These are phyloP conservation scores for Poecilia latipinna DNA, from an alignment of 2,113 vertebrate genomes.

Conservation along the genomic window DNA sequence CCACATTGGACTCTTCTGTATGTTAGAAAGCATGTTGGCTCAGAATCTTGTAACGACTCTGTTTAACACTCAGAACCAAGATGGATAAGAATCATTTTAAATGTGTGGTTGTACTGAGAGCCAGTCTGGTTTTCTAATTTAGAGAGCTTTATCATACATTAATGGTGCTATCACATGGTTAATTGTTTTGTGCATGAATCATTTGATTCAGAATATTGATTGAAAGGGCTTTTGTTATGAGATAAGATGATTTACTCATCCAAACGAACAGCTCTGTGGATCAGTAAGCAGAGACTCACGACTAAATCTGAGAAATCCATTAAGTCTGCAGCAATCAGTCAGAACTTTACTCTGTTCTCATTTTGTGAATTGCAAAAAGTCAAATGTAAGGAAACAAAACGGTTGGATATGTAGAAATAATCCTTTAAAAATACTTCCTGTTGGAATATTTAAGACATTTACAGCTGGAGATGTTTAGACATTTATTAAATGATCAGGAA, in stretches of 20 bases:
- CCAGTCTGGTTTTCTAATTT: background rate
- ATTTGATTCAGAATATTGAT: constrained; percentile 30
- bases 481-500: background rate
- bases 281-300: constrained; percentile 2
- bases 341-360: background rate
- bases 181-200: constrained; percentile 25
- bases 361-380: background rate
- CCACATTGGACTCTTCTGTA: background rate
- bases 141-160: background rate
- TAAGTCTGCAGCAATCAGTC: background rate
- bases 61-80: background rate
- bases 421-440: background rate
- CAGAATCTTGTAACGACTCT: background rate
- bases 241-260: constrained; percentile 30
- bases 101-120: background rate
- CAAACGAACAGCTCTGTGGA: constrained; percentile 3
- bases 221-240: constrained; percentile 1
- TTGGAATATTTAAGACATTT: background rate
- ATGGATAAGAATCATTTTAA: background rate
- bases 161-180: background rate
- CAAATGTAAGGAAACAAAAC: background rate
- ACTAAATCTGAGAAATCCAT: background rate
- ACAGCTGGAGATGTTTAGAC: background rate
- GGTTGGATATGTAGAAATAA: background rate
- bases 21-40: background rate